Conservation (phyloP, 1,140 invertebrate species). For the Drosophila parvula region DNA sequence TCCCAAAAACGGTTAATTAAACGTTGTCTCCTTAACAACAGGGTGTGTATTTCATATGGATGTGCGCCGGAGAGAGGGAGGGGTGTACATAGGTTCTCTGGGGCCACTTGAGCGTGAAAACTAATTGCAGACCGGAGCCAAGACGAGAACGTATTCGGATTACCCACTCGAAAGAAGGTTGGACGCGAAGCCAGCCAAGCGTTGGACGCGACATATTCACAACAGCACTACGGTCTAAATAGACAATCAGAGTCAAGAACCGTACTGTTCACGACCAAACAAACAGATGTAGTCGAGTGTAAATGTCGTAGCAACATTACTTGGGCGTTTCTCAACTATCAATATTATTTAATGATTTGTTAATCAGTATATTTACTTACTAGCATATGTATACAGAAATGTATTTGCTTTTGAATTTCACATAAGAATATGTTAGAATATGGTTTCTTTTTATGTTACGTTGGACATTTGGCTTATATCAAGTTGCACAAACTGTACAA, state of each 20-base stretch:
- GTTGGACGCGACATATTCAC: constrained; percentile 65
- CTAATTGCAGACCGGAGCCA: constrained; percentile 52
- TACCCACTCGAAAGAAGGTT: constrained; percentile 32
- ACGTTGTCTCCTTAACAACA: constrained; percentile 50
- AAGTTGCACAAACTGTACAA: no score
- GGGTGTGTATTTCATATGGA: constrained; percentile 39
- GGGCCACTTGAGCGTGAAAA: constrained; percentile 62
- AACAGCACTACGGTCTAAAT: constrained; percentile 6
- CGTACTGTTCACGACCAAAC: neutral
- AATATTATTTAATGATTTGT: neutral
- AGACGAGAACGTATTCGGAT: constrained; percentile 30
- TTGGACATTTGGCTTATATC: no score
- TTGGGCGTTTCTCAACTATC: neutral
- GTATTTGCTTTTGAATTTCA: no score
- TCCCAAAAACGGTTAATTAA: constrained; percentile 66
- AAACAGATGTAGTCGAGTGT: neutral
- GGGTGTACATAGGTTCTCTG: neutral
- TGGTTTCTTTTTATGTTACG: no score
- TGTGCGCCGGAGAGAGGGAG: neutral
- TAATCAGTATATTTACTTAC: no score
- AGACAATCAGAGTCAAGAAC: constrained; percentile 2
- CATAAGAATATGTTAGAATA: no score
- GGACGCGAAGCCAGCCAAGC: constrained; percentile 61
- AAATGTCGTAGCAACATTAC: neutral
- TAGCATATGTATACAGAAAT: no score